A percentile compares a stretch with the other conserved stretches of the same genome.
phyloP scores from a whole-genome alignment of 2,888 invertebrate genomes.

The Sarcophaga variegata region DNA sequence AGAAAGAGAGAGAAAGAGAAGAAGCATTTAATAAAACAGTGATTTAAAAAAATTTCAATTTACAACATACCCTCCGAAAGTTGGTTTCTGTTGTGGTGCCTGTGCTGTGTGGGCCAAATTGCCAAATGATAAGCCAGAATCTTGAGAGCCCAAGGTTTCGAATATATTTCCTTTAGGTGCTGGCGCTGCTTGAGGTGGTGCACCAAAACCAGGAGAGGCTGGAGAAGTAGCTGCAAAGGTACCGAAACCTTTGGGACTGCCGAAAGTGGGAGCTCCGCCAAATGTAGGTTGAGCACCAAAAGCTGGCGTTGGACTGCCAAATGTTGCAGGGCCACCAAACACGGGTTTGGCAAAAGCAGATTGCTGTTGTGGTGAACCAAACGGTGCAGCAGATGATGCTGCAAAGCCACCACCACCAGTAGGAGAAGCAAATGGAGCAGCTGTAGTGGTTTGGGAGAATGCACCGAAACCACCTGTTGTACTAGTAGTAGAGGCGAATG shows the following conservation, averaged over 20 bases:
- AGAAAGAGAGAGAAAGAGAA: conserved; percentile 5
- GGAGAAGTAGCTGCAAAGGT: conserved; percentile 70
- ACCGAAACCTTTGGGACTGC: conserved; percentile 78
- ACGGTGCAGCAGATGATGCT: conserved; percentile 71
- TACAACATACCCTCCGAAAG: conserved; percentile 80
- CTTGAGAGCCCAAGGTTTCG: conserved; percentile 79
- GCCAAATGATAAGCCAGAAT: conserved; percentile 79
- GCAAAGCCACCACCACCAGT: conserved; percentile 59
- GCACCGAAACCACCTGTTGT: conserved; percentile 72
- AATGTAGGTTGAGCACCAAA: conserved; percentile 80
- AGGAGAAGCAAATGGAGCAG: conserved; percentile 73
- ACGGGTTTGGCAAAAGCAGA: conserved; percentile 72
- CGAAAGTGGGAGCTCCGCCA: conserved; percentile 79
- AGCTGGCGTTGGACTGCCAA: conserved; percentile 75
- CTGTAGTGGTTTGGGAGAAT: conserved; percentile 73
- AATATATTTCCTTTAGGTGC: conserved; percentile 78
- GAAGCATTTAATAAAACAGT: not conserved
- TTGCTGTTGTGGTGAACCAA: conserved; percentile 77
- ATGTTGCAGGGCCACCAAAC: conserved; percentile 73
- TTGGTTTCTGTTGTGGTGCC: conserved; percentile 75
- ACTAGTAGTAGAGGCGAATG: conserved; percentile 67
- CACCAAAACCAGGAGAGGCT: conserved; percentile 73
- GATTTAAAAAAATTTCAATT: not conserved
- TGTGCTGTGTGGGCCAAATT: conserved; percentile 80
- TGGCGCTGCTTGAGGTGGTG: conserved; percentile 67